Base-by-base conservation (phyloP, 1,140 invertebrate species). In the Littorina saxatilis region DNA sequence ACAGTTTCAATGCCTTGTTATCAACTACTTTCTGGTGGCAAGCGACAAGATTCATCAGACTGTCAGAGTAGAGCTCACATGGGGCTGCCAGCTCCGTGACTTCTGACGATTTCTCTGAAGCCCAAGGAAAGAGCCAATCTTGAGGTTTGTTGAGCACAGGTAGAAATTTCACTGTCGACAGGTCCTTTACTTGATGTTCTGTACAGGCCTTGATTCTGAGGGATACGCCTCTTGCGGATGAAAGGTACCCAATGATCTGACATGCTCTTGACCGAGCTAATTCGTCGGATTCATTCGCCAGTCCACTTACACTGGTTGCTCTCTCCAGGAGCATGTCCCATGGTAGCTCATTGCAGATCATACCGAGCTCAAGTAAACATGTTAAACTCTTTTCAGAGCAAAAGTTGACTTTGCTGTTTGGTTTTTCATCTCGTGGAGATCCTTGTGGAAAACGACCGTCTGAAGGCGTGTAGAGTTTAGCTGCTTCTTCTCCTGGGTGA, bases 111-210 rank as follows among this genome's bases (percentile, higher is more conserved):
- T 77, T 9, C 63, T 27, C 4, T 37, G 61, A 43, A 15, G 50
- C 74, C 85, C 85, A 86, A 40, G n/a, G 20, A 74, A 80, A 73
- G 27, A 40, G 50, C 85, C 85, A 86, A 27, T 80, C 35, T 1
- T 58, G 17, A 39, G 85, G 82, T 58, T 81, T 79, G 17, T 29
- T 2, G 1, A 50, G 63, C 0, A 83, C 80, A n/a, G 84, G 86
- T 7, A 87, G 35, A 50, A 87, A 87, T 23, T 39, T 0, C 27
- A 82, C 70, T 15, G 80, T 27, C 15, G 55, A 40, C 11, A 87
- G 29, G 50, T 75, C 2, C 27, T 29, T 61, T 0, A 75, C 35
- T 29, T 61, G 29, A 23, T 75, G n/a, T 4, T 74, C 27, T n/a
- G 81, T 50, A 37, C 27, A 77, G 20, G 20, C 15, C 9, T 72